Evolutionary conservation across 2,797 vertebrate species (phyloP).

Genomic region (Philypnodon macrostomus): DNA sequence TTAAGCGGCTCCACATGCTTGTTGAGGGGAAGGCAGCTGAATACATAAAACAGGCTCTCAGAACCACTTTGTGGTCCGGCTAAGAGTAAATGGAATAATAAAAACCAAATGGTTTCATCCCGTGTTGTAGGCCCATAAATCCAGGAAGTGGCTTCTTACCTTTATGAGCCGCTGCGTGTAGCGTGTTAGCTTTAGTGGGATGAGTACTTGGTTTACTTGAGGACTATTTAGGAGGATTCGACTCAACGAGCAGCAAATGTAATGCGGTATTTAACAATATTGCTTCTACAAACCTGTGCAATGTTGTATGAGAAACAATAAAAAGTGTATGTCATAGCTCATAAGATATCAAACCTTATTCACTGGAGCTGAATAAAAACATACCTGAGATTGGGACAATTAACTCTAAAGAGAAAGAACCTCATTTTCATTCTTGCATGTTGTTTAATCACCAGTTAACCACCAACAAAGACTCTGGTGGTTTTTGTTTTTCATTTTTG

Average conservation of each 20-base stretch:
- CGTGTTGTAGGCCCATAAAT: constrained; percentile 95
- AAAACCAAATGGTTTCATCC: constrained; percentile 99
- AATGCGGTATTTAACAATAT: constrained; percentile 77
- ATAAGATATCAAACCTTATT: too few relatives aligned
- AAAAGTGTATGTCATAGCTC: not conserved
- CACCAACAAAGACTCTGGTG: too few relatives aligned
- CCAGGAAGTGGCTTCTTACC: constrained; percentile 89
- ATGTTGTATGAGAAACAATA: constrained; percentile 7
- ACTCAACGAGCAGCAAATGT: constrained; percentile 81
- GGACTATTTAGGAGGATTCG: constrained; percentile 59
- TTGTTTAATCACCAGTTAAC: too few relatives aligned
- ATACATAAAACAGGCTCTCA: constrained; percentile 99
- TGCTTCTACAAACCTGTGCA: constrained; percentile 16
- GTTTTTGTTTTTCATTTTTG: too few relatives aligned
- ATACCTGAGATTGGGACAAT: too few relatives aligned
- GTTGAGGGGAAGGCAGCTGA: constrained; percentile 98
- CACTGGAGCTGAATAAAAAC: too few relatives aligned
- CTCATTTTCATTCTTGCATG: too few relatives aligned
- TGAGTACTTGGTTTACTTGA: constrained; percentile 53
- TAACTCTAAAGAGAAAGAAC: too few relatives aligned
- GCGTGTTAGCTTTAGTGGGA: constrained; percentile 63
- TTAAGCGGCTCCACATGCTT: constrained; percentile 99
- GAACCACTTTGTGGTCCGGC: constrained; percentile 96
- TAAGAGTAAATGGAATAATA: constrained; percentile 99
- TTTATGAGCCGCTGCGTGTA: constrained; percentile 81